Evolutionary conservation across 2,113 vertebrate genomes (phyloP).

Genomic region (Lagenorhynchus albirostris): DNA sequence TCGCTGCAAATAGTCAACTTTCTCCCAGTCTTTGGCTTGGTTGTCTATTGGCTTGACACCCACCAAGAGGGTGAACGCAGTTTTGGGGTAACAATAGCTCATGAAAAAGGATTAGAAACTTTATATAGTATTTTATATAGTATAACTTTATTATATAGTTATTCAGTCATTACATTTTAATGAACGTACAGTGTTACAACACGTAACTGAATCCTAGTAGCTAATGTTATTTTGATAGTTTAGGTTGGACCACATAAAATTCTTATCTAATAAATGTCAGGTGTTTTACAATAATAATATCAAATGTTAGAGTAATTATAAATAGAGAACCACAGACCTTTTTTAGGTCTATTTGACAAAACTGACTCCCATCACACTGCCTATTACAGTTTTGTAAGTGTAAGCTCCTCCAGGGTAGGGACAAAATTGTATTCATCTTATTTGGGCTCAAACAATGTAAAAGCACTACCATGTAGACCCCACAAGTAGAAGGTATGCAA

Average conservation of each 20-base stretch:
- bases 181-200: background rate
- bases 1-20: background rate
- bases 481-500: background rate
- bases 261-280: background rate
- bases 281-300: background rate
- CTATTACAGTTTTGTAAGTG: too few relatives aligned
- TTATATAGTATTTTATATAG: background rate
- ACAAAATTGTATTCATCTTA: background rate
- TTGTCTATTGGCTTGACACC: background rate
- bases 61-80: background rate
- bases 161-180: constrained; percentile 20
- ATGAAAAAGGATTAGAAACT: background rate
- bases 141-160: background rate
- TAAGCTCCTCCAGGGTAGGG: background rate
- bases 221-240: background rate
- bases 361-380: too few relatives aligned
- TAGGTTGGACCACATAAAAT: background rate
- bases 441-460: background rate
- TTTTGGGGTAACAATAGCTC: background rate
- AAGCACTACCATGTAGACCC: background rate
- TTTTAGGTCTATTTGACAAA: background rate
- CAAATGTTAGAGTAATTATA: background rate
- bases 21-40: background rate
- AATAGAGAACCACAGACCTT: background rate
- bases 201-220: background rate